Conservation (phyloP, 2,113 vertebrate species). For the Progne subis region DNA sequence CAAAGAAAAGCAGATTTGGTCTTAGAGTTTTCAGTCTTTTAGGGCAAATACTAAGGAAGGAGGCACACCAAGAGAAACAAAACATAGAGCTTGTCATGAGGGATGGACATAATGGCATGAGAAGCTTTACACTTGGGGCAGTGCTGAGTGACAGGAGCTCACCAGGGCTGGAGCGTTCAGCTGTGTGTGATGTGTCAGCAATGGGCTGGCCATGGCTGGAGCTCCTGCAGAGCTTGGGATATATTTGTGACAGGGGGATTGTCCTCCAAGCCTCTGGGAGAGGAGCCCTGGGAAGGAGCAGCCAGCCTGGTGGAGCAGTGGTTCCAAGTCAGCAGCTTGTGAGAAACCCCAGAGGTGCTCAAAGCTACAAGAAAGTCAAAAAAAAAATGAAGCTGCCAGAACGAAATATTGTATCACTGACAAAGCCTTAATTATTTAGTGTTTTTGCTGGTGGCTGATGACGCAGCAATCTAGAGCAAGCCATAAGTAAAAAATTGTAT, state of each 20-base stretch:
- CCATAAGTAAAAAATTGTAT: not conserved
- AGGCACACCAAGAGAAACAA: fast-evolving
- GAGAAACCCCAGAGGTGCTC: not conserved
- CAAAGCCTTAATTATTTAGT: not conserved
- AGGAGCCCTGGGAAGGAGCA: not conserved
- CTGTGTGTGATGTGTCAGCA: not conserved
- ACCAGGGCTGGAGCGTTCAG: not conserved
- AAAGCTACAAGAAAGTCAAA: not conserved
- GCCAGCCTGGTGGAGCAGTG: not conserved
- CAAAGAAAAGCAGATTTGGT: not conserved
- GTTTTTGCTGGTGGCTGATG: not conserved
- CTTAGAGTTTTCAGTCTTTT: not conserved
- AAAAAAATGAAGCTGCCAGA: not conserved
- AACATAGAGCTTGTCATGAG: not conserved
- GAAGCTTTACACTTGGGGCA: not conserved
- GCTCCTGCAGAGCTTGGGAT: not conserved
- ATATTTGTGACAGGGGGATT: not conserved
- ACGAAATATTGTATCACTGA: not conserved
- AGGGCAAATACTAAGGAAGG: not conserved
- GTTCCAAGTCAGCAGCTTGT: not conserved
- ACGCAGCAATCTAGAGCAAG: not conserved
- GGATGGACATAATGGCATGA: not conserved
- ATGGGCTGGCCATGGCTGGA: not conserved
- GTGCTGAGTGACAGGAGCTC: not conserved
- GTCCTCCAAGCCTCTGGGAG: not conserved